Conservation (phyloP, 1,140 invertebrate genomes). For the Drosophila funebris region DNA sequence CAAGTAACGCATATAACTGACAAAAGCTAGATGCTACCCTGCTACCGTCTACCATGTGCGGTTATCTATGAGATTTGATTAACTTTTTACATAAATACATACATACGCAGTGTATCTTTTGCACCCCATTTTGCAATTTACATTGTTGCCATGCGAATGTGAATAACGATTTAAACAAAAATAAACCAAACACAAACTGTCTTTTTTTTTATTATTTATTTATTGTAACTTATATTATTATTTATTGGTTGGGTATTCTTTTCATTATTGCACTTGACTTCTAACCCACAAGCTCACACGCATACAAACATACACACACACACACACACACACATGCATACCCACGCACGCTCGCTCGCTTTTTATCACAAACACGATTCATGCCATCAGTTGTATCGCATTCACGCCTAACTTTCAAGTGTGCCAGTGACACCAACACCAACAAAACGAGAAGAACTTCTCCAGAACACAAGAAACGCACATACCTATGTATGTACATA, state of each 20-base stretch:
- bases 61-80: background rate
- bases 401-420: background rate
- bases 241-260: conserved; percentile 32
- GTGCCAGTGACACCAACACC: background rate
- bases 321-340: conserved; percentile 10
- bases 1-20: conserved; percentile 12
- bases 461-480: background rate
- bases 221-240: conserved; percentile 47
- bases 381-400: conserved; percentile 2
- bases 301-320: too few species aligned
- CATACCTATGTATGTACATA: background rate
- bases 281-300: conserved; percentile 1
- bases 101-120: background rate
- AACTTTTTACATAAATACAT: conserved; percentile 17
- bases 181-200: conserved; percentile 29
- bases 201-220: conserved; percentile 34
- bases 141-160: conserved; percentile 34
- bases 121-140: conserved; percentile 16
- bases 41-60: background rate
- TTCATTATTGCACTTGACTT: conserved; percentile 13
- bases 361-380: conserved; percentile 3
- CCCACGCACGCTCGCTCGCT: background rate
- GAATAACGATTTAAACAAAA: conserved; percentile 31
- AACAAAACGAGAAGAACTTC: background rate
- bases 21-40: conserved; percentile 32